Base-by-base conservation (phyloP, 1,140 invertebrate genomes). In the Acyrthosiphon pisum region DNA sequence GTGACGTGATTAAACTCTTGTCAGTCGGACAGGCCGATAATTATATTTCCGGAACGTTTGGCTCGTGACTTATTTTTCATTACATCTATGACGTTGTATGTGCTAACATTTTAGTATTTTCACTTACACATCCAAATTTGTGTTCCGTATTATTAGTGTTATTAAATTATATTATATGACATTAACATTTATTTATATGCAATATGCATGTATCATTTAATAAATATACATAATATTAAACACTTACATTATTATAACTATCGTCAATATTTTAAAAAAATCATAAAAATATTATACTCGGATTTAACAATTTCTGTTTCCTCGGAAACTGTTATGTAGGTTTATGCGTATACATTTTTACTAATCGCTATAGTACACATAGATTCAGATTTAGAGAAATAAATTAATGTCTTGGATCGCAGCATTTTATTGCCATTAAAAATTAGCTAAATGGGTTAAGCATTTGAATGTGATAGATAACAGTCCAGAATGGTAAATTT, bases 1-100 rank as follows among this genome's bases (percentile, higher is more conserved):
- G 91, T 86, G 76, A 93, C 91, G 91, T 93, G 91, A 93, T 93
- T 93, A 93, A 93, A 93, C 91, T 93, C 91, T 50, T 93, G 91
- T 93, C 91, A 93, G 91, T 86, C 35, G 91, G 91, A 93, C 91
- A 86, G 91, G 91, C 81, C 81, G 91, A 93, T 93, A 93, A 93
- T 93, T 93, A 93, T 93, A 93, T 93, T 93, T 93, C 81, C 91
- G 81, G 91, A 84, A 93, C 91, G 91, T 86, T 93, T 93, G 91
- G 81, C 81, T 93, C 91, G 91, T 86, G 81, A 86, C 91, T 93
- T 93, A 56, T 93, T 93, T 93, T 93, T 92, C 91, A 92, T 76
- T 76, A 91, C 76, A 90, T 60, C 89, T 68, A 90, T 44, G 89
- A 90, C 37, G 88, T 89, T 89, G 26, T 41, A 37, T 89, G 48